A percentile compares a stretch with the other conserved stretches of the same genome.
These are phyloP conservation scores for Astropecten irregularis DNA, from an alignment of 53 echinoderm and acorn worm genomes.

Conservation along the genomic window DNA sequence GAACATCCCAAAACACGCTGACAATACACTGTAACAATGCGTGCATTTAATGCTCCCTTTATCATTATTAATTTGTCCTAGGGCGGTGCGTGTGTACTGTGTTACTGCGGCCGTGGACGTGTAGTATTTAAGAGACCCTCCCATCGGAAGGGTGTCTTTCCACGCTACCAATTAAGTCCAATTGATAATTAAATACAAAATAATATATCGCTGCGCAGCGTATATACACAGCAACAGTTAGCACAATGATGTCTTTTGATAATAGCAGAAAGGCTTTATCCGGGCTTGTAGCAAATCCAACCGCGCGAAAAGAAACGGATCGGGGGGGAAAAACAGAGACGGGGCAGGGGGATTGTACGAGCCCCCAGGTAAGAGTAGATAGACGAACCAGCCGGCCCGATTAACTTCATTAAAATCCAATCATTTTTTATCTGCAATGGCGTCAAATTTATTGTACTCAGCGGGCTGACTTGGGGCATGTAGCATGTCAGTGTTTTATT, in stretches of 20 bases:
- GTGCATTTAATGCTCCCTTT: too few relatives aligned
- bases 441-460: constrained; percentile 59
- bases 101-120: too few relatives aligned
- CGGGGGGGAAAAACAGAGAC: neutral
- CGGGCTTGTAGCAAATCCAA: too few relatives aligned
- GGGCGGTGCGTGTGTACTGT: too few relatives aligned
- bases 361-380: constrained; percentile 12
- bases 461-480: constrained; percentile 50
- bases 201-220: neutral
- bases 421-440: constrained; percentile 63
- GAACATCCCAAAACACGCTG: too few relatives aligned
- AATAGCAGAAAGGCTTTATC: too few relatives aligned
- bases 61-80: too few relatives aligned
- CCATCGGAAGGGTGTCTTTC: neutral
- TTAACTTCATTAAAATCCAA: constrained; percentile 64
- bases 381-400: constrained; percentile 54
- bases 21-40: too few relatives aligned
- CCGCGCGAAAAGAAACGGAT: neutral
- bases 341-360: neutral
- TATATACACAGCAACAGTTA: neutral
- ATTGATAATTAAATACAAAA: constrained; percentile 34
- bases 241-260: too few relatives aligned
- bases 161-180: neutral
- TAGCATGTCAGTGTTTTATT: constrained; percentile 43
- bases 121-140: too few relatives aligned